Conservation (phyloP, 2,888 invertebrate species). For the Gibbula magus region DNA sequence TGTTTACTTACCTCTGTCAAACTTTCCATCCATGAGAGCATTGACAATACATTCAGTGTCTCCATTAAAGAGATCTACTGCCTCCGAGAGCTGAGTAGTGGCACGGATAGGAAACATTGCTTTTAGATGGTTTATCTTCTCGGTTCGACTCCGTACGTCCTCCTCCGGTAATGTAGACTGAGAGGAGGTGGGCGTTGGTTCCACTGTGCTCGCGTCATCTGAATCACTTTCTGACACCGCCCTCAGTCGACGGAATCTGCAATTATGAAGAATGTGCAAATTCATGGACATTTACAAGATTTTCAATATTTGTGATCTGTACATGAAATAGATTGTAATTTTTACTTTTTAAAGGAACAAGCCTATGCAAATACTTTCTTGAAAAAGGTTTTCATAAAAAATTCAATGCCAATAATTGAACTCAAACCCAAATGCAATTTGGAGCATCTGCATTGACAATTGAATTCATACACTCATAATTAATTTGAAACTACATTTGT, state of each 20-base stretch:
- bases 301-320: no score
- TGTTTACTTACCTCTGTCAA: constrained; percentile 25
- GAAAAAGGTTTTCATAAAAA: no score
- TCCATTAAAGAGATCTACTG: constrained; percentile 25
- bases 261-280: neutral
- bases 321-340: no score
- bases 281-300: no score
- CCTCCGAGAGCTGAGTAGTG: constrained; percentile 17
- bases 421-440: no score
- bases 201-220: neutral
- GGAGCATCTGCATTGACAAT: no score
- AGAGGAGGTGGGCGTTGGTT: neutral
- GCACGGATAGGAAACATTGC: constrained; percentile 33
- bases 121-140: constrained; percentile 34
- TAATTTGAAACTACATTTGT: no score
- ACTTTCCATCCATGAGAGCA: constrained; percentile 26
- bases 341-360: no score
- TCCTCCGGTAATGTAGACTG: neutral
- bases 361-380: no score
- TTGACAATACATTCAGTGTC: constrained; percentile 33
- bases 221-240: neutral
- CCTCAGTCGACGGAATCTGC: neutral
- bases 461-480: no score
- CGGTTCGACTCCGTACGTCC: neutral
- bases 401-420: no score